phyloP scores from a whole-genome alignment of 2,113 vertebrate species.

The Apus apus region DNA sequence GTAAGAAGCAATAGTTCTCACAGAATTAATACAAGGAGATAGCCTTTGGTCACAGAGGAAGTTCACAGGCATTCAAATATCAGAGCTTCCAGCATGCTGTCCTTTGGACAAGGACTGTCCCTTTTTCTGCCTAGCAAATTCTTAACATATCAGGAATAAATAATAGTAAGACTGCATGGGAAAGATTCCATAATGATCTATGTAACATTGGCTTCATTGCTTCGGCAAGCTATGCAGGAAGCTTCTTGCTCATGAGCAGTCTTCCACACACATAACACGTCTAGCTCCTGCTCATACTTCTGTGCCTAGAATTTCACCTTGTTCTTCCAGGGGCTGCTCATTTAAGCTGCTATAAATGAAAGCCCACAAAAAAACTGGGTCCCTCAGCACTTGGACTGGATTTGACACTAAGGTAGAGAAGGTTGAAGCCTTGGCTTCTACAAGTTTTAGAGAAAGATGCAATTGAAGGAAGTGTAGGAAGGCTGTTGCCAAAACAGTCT shows the following conservation, averaged over 20 bases:
- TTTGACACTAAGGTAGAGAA: not conserved
- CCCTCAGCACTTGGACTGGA: not conserved
- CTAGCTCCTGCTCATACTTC: not conserved
- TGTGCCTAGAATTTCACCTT: not conserved
- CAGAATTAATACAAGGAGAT: constrained; percentile 5
- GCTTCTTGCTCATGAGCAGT: not conserved
- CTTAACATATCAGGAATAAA: constrained; percentile 2
- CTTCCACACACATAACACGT: accelerated
- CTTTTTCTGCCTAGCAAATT: constrained; percentile 24
- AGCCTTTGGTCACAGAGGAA: constrained; percentile 23
- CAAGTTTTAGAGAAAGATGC: not conserved
- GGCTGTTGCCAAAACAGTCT: constrained; percentile 22
- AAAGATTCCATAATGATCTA: not conserved
- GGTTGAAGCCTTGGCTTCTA: not conserved
- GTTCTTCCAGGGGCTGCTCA: not conserved
- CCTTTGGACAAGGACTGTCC: not conserved
- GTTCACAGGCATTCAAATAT: constrained; percentile 1
- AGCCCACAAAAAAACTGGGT: not conserved
- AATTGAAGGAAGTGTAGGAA: not conserved
- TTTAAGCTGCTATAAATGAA: not conserved
- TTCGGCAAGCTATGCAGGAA: not conserved
- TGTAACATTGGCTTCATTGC: not conserved
- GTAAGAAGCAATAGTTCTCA: constrained; percentile 37
- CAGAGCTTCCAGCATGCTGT: not conserved
- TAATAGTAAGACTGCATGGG: not conserved